These are phyloP conservation scores for Larimichthys polyactis DNA, from an alignment of 2,113 vertebrate genomes.

Conservation along the genomic window DNA sequence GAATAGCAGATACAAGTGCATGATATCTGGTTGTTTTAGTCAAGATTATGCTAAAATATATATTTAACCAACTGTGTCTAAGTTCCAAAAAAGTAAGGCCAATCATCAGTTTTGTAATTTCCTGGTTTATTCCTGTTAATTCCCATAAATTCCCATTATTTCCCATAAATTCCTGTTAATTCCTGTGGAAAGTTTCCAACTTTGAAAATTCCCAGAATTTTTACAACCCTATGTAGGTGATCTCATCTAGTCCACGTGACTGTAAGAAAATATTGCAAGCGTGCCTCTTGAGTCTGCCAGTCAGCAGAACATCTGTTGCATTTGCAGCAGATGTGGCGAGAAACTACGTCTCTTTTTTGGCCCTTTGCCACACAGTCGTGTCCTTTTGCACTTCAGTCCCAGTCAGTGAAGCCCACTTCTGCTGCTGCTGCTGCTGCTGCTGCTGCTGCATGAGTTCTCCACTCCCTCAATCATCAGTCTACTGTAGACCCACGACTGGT, in stretches of 20 bases:
- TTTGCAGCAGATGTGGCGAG: slow-evolving; percentile 17
- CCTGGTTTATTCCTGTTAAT: too few species aligned
- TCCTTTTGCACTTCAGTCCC: slow-evolving; percentile 27
- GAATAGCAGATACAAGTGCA: too few species aligned
- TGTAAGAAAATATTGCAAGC: not conserved
- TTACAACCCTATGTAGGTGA: not conserved
- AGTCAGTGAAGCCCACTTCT: slow-evolving; percentile 39
- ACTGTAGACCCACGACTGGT: slow-evolving; percentile 30
- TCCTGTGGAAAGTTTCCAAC: too few species aligned
- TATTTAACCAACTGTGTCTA: too few species aligned
- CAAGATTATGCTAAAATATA: too few species aligned
- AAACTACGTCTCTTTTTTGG: slow-evolving; percentile 20
- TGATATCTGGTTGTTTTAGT: too few species aligned
- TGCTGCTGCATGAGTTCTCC: slow-evolving; percentile 33
- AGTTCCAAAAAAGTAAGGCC: too few species aligned
- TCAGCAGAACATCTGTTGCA: slow-evolving; percentile 39
- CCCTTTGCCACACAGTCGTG: slow-evolving; percentile 13
- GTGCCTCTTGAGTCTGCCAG: not conserved
- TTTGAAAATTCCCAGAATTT: too few species aligned
- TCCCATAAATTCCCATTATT: too few species aligned
- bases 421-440: slow-evolving; percentile 34
- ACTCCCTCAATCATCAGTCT: slow-evolving; percentile 36
- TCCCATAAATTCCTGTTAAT: too few species aligned
- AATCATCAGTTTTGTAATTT: too few species aligned
- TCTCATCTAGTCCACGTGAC: too few species aligned